Evolutionary conservation across 1,140 invertebrate genomes (phyloP).

Genomic region (Zaprionus nigranus): DNA sequence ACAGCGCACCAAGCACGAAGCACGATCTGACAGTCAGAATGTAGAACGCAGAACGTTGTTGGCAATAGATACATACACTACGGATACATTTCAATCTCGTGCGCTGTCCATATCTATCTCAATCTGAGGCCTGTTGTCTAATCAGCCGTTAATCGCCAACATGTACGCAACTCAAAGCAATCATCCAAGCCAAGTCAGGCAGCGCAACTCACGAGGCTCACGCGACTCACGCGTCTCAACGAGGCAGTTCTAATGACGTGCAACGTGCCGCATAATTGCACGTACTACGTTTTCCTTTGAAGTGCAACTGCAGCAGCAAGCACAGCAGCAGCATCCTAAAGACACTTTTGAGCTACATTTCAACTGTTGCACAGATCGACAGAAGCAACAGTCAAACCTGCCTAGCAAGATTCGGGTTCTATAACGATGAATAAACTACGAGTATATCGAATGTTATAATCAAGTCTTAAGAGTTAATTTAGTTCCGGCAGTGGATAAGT

Average conservation of each 20-base stretch:
- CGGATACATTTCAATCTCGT: conserved; percentile 52
- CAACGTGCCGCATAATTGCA: conserved; percentile 74
- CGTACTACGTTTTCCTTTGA: conserved; percentile 72
- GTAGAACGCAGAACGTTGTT: conserved; percentile 1
- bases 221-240: conserved; percentile 12
- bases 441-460: too few species aligned
- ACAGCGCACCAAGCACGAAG: not conserved
- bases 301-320: conserved; percentile 41
- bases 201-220: conserved; percentile 30
- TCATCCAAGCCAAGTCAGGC: conserved; percentile 54
- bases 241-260: conserved; percentile 70
- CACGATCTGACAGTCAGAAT: conserved; percentile 1
- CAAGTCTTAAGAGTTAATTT: too few species aligned
- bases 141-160: conserved; percentile 71
- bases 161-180: conserved; percentile 63
- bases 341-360: conserved; percentile 71
- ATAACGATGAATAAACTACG: too few species aligned
- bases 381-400: conserved; percentile 37
- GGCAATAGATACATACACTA: conserved; percentile 2
- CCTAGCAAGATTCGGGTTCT: not conserved
- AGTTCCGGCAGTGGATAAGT: too few species aligned
- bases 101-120: conserved; percentile 30
- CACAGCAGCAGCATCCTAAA: conserved; percentile 25
- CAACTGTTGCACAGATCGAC: conserved; percentile 33
- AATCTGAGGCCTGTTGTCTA: conserved; percentile 55